Evolutionary conservation across 2,888 invertebrate species (phyloP), one percentile per base, ranked within the genome.

Genomic region (Serripes groenlandicus): DNA sequence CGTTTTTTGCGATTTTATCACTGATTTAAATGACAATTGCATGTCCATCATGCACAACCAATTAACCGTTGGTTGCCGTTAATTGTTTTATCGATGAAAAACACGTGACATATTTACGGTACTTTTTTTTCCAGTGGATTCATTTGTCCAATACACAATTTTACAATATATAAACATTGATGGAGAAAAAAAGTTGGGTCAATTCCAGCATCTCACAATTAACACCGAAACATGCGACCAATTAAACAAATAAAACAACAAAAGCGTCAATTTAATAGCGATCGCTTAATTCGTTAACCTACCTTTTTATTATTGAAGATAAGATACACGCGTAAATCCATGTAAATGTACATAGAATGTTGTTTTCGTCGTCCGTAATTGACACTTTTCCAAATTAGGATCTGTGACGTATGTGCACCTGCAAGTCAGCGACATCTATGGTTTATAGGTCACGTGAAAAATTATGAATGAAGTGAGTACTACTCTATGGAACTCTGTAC

Each of bases 381-480:
- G 85, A 86, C 85, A 86, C 85, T 86, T 81, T 86, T 85, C 85
- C 85, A 85, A 85, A 85, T 85, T 82, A 79, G 85, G 85, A 82
- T 75, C 71, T 78, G 85, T 86, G 85, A 86, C 85, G 85, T 86
- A 34, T 56, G 75, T 62, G 85, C 85, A 86, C 85, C 82, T 86
- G 82, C 74, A 37, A 35, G 34, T 37, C 37, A 76, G 81, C 81
- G 81, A 73, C 81, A 74, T 81, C 81, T 81, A 70, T 62, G 56
- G 60, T 77, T 62, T 74, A 68, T 77, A 69, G 81, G 81, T 81
- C 81, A 81, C 74, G 76, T 64, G 74, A n/a, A 68, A 74, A 77
- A 81, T 68, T 74, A 81, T 77, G 81, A 81, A 81, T 81, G 81
- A 69, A 81, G 42, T 60, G 37, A 58, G 58, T 58, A 58, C 28